Evolutionary conservation across 2,113 vertebrate species (phyloP), one percentile per base, ranked within the genome.

Genomic region (Jacana jacana): DNA sequence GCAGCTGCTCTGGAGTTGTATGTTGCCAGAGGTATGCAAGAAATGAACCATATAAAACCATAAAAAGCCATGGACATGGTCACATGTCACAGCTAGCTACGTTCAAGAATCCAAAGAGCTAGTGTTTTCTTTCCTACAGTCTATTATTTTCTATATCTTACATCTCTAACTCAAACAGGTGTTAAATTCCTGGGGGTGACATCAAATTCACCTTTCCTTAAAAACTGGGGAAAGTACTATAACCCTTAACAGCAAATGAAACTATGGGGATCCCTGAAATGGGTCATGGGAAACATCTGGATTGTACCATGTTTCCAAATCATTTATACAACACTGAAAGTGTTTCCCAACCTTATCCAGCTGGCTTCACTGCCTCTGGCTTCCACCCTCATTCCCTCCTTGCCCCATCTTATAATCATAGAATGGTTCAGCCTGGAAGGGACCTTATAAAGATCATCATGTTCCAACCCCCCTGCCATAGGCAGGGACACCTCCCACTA

Each of bases 1-100:
- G 42, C 46, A 78, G 46, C 65, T 84, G 30, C 31, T 81, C 65
- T 37, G 48, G 16, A 75, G 33, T 7, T 86, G 40, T 44, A 1
- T 2, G 1, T 23, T 81, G 51, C 39, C 68, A 86, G 80, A 78
- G 51, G 28, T 33, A 23, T 31, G 46, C 0, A 3, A 71, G 37
- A 79, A 93, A 54, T 49, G 39, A 44, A 77, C 33, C 19, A 7
- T 3, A 65, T 15, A 22, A 22, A 24, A 12, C 49, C 70, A 52
- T 31, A 25, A 61, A 27, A 68, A 30, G 17, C 11, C 3, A 9
- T 0, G 37, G n/a, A 27, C 31, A n/a, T 0, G 0, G 46, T 35
- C 5, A 19, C n/a, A 57, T 37, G 15, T 15, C 46, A 65, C 6
- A 77, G 37, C 27, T 12, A 58, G 23, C 22, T 64, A 39, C 27